phyloP scores from a whole-genome alignment of 1,140 invertebrate genomes.

The Bradynema listronoti region DNA sequence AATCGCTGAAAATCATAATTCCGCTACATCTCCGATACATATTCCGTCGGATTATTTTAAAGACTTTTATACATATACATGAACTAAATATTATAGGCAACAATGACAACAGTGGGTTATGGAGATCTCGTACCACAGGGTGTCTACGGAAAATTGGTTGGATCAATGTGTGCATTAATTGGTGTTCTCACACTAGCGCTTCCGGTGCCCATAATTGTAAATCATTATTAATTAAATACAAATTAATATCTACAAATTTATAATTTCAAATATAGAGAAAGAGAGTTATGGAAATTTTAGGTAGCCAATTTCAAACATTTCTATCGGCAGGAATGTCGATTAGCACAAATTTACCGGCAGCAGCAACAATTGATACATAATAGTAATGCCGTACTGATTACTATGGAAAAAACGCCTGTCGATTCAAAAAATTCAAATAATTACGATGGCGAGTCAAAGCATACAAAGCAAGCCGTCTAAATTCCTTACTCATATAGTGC shows the following conservation, averaged over 20 bases:
- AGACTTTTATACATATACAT: too few relatives aligned
- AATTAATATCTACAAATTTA: slow-evolving; percentile 14
- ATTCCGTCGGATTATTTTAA: too few relatives aligned
- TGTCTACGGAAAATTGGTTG: slow-evolving; percentile 70
- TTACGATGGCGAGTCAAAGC: too few relatives aligned
- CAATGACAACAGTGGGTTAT: slow-evolving; percentile 55
- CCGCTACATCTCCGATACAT: too few relatives aligned
- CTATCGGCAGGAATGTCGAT: slow-evolving; percentile 54
- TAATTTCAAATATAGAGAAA: slow-evolving; percentile 16
- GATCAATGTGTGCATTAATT: slow-evolving; percentile 79
- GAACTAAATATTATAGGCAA: too few relatives aligned
- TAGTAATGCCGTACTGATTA: too few relatives aligned
- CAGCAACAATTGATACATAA: too few relatives aligned
- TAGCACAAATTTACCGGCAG: slow-evolving; percentile 45
- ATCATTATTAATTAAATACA: slow-evolving; percentile 65
- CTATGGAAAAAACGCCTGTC: too few relatives aligned
- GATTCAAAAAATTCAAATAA: too few relatives aligned
- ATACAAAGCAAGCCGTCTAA: too few relatives aligned
- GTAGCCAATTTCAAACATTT: slow-evolving; percentile 58
- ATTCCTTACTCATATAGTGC: too few relatives aligned
- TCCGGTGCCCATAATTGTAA: slow-evolving; percentile 85
- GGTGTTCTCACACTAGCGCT: slow-evolving; percentile 83
- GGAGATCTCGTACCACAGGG: slow-evolving; percentile 71
- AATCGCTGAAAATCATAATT: too few relatives aligned
- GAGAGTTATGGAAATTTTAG: slow-evolving; percentile 7